Base-by-base conservation (phyloP, 2,888 invertebrate species). In the Cheilosia soror region DNA sequence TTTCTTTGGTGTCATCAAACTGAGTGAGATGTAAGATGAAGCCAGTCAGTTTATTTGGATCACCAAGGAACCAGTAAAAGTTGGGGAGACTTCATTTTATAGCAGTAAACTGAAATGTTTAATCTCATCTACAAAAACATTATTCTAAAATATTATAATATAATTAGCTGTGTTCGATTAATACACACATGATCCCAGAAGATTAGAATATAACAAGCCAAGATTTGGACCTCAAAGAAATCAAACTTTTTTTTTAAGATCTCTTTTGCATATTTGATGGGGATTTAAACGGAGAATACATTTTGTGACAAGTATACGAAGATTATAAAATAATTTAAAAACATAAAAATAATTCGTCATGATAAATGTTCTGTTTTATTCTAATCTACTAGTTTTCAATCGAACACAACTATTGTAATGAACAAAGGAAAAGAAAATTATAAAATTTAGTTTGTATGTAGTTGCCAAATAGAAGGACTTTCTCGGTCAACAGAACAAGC, bases 1-100 rank as follows among this genome's bases (percentile, higher is more conserved):
- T 88, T 97, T 96, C 93, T 96, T 97, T 88, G 97, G 97, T 42
- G 93, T 96, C n/a, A 93, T 96, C 68, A 96, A 96, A 91, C 92
- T 96, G n/a, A 95, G 94, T 15, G 95, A 95, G 1, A 85, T 85
- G 13, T 85, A 51, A 65, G 4, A 27, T 40, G 42, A 42, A 15
- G 31, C 31, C 53, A 7, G 25, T 42, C 53, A 7, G 25, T 42
- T 5, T 15, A n/a, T 27, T 42, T 42, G 57, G 42, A 44, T 44
- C 71, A 58, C 27, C 25, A 40, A 15, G 1, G 2, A 31, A 47
- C 57, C 44, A 57, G 27, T 27, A 15, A 49, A 49, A 0, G 37
- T 5, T 51, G 37, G 3, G 11, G 11, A 11, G 11, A 11, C 37
- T 40, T 25, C 13, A 73, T 42, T 44, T 76, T 68, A 44, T 42